Evolutionary conservation across 2,113 vertebrate genomes (phyloP), one percentile per base, ranked within the genome.

Genomic region (Cromileptes altivelis): DNA sequence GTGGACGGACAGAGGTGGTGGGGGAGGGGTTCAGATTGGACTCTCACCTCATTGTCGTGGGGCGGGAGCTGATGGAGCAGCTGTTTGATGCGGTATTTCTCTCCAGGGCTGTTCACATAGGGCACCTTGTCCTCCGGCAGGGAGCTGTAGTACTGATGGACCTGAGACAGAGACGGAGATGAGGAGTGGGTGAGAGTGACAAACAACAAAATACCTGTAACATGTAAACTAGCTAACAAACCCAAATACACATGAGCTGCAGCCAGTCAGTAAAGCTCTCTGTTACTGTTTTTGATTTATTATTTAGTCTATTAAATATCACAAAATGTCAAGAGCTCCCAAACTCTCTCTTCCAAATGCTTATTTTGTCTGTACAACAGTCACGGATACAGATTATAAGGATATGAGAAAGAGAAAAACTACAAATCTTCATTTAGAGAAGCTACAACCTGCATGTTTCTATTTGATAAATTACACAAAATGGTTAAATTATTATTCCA

Each of bases 61-160:
- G 98, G 98, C 0, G 98, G 98, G 81, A 99, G 96, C 94, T 99
- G 98, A 89, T 99, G 97, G 71, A 99, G 93, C 55, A 99, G 98
- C 95, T 99, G 98, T 82, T 98, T 99, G 92, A 99, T 98, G 47
- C 98, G 96, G 83, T 97, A 96, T 87, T 99, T 98, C 93, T 99
- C 98, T 89, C 98, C 98, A 0, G 97, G 96, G 92, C 98, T 99
- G 96, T 99, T 99, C 85, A 99, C 98, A 4, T 99, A 99, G 45
- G 98, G 98, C 53, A 99, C 97, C 92, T 99, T 99, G 93, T 99
- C 98, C 93, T 99, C 98, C 0, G 98, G 98, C 84, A 99, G 96
- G 79, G 97, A 99, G 96, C 97, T 98, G 88, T 99, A 99, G 91
- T 99, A 99, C 94, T 98, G 98, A 92, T 99, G 98, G 60, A 99